Percentiles rank a stretch among this genome's conserved stretches.
Conservation (phyloP, 2,113 vertebrate species). For the Tauraco erythrolophus region DNA sequence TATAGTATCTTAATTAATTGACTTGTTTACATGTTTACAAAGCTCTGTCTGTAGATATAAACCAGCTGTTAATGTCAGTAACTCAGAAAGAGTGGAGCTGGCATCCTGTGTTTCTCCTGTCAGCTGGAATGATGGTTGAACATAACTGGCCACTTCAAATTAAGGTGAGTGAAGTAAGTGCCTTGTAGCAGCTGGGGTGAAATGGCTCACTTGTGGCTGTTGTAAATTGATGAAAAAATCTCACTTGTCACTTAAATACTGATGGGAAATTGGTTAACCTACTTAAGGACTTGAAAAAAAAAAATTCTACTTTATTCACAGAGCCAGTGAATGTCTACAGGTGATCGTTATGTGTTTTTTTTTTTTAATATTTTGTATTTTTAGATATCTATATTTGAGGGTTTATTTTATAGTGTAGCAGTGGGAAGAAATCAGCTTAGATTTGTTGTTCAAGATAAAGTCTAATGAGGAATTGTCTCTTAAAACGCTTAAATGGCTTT, state of each 20-base stretch:
- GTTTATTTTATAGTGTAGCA: rapidly evolving
- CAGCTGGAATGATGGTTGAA: not conserved
- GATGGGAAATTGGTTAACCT: not conserved
- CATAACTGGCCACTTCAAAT: not conserved
- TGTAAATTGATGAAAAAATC: not conserved
- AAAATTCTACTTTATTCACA: not conserved
- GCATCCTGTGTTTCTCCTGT: not conserved
- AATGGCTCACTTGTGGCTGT: not conserved
- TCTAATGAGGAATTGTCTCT: not conserved
- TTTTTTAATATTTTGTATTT: not conserved
- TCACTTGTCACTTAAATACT: not conserved
- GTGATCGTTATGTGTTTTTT: rapidly evolving
- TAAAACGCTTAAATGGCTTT: too few species aligned
- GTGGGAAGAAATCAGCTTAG: not conserved
- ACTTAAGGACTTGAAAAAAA: not conserved
- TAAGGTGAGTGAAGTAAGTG: not conserved
- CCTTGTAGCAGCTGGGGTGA: not conserved
- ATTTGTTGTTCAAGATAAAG: not conserved
- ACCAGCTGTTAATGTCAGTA: conserved; percentile 10
- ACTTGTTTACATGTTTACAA: not conserved
- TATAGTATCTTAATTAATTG: conserved; percentile 8
- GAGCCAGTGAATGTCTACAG: not conserved
- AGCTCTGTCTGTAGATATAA: not conserved
- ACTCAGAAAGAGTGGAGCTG: not conserved
- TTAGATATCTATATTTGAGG: rapidly evolving